Percentiles rank a stretch among this genome's conserved stretches.
Evolutionary conservation across 2,113 vertebrate genomes (phyloP).

Genomic region (Petaurus breviceps): DNA sequence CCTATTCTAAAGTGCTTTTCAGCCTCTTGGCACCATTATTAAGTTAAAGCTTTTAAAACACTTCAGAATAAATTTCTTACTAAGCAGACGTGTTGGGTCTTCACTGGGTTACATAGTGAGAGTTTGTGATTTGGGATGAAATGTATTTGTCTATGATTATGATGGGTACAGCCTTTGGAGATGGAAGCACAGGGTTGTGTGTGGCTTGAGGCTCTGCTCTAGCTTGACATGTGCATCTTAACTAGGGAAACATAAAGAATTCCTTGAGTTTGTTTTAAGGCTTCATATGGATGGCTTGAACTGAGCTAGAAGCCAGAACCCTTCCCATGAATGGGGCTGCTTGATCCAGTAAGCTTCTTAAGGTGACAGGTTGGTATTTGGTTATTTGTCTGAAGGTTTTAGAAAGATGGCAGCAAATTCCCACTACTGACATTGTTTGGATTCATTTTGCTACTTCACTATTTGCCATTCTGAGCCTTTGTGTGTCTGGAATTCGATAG

Average conservation of each 20-base stretch:
- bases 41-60: slow-evolving; percentile 49
- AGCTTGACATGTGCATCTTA: slow-evolving; percentile 63
- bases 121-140: slow-evolving; percentile 51
- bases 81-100: slow-evolving; percentile 34
- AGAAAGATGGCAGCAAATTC: slow-evolving; percentile 52
- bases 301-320: slow-evolving; percentile 69
- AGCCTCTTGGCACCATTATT: slow-evolving; percentile 55
- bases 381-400: slow-evolving; percentile 61
- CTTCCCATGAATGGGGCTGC: slow-evolving; percentile 54
- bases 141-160: slow-evolving; percentile 70
- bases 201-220: slow-evolving; percentile 65
- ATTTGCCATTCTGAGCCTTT: slow-evolving; percentile 62
- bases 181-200: slow-evolving; percentile 56
- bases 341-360: slow-evolving; percentile 45
- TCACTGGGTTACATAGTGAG: slow-evolving; percentile 57
- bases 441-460: slow-evolving; percentile 64
- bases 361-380: slow-evolving; percentile 49
- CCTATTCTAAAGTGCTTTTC: slow-evolving; percentile 33
- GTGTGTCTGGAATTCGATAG: slow-evolving; percentile 61
- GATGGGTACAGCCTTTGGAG: slow-evolving; percentile 78
- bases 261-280: background rate
- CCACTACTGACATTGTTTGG: slow-evolving; percentile 57
- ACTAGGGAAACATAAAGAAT: slow-evolving; percentile 66
- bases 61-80: slow-evolving; percentile 60
- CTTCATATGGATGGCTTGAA: slow-evolving; percentile 69